Base-by-base conservation (phyloP, 2,113 vertebrate species). In the Megaleporinus macrocephalus region DNA sequence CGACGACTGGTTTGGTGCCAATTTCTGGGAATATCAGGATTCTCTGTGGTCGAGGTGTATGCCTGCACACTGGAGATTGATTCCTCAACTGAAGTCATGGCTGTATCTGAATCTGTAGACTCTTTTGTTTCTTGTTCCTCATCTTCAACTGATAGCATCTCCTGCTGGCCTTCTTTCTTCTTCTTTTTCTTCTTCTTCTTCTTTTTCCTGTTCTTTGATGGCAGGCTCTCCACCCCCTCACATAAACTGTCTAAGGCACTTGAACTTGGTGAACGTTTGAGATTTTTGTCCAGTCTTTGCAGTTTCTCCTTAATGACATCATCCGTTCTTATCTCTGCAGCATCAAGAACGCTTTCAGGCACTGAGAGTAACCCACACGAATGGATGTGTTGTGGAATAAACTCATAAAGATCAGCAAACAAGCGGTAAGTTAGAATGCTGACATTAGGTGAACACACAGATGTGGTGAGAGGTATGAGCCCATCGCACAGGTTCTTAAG, bases 261-360 rank as follows among this genome's bases (percentile, higher is more conserved):
- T 1, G 18, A 49, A 0, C 4, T n/a, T 27, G 62, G 24, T 41
- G 77, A 65, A 16, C 10, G 5, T 1, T 2, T 81, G 3, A 92
- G 61, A 18, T 82, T 53, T 29, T 0, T 20, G 55, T 84, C 71
- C 18, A 92, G 53, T 49, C 0, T 18, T 12, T 71, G 83, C 16
- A 92, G 41, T 0, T n/a, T 75, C 0, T 88, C 86, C 86, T 92
- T 93, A 12, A 90, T 53, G 0, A 82, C 76, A 0, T 90, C 79
- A 30, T 87, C 71, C 36, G 66, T 86, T 3, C 16, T 13, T 62
- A 88, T 89, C 0, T 75, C 86, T 26, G 83, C 89, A 75, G 13
- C 57, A 33, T 4, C 20, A 71, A 89, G 63, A 53, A 91, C 62
- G 13, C 65, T 76, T 0, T 93, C 87, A 1, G 92, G 89, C 13